A percentile compares a stretch with the other conserved stretches of the same genome.
Evolutionary conservation across 1,140 invertebrate genomes (phyloP).

Genomic region (Camponotus pennsylvanicus): DNA sequence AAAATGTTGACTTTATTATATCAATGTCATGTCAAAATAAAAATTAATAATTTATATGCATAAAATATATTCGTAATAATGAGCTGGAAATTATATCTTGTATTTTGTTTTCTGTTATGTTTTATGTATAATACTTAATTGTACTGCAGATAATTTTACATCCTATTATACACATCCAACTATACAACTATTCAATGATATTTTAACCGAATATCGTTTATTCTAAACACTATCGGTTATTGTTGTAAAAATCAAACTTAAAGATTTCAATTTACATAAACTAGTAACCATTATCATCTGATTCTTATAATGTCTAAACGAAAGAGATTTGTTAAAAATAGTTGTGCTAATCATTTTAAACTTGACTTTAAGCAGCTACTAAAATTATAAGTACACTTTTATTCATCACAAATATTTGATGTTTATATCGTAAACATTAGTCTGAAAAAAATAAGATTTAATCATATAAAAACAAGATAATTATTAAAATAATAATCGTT

Average conservation of each 20-base stretch:
- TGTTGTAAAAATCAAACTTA: background rate
- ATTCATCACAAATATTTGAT: background rate
- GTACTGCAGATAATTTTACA: background rate
- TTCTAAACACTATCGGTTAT: background rate
- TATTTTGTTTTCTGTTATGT: background rate
- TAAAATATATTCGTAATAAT: background rate
- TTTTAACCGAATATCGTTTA: background rate
- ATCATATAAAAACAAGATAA: background rate
- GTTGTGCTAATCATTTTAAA: constrained; percentile 25
- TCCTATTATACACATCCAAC: background rate
- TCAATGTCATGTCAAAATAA: background rate
- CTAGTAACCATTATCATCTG: background rate
- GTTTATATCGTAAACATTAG: constrained; percentile 12
- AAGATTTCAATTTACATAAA: constrained; percentile 2
- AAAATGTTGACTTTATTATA: constrained; percentile 28
- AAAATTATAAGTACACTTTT: background rate
- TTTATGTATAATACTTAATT: background rate
- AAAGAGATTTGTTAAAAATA: background rate
- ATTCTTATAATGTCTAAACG: background rate
- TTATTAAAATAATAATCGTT: background rate
- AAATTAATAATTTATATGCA: background rate
- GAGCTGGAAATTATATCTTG: background rate
- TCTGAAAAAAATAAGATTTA: too few relatives aligned
- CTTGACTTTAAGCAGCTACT: background rate
- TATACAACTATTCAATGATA: background rate